A percentile compares a stretch with the other conserved stretches of the same genome.
Evolutionary conservation across 2,113 vertebrate genomes (phyloP).

Genomic region (Lethenteron camtschaticum): DNA sequence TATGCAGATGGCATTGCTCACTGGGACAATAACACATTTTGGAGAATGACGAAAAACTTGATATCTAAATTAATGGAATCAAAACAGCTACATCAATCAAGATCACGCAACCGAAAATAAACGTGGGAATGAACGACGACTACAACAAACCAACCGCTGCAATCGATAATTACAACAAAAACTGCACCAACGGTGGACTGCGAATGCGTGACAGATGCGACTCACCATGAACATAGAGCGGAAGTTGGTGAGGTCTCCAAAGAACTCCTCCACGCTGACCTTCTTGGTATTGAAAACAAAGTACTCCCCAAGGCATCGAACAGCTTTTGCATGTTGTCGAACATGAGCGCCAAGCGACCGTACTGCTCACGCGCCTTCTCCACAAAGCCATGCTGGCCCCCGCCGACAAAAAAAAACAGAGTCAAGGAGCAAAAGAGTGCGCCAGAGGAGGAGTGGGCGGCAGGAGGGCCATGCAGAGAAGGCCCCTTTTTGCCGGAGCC

Average conservation of each 20-base stretch:
- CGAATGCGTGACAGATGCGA: slow-evolving; percentile 12
- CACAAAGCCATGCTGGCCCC: slow-evolving; percentile 44
- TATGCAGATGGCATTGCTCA: no score
- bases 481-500: not conserved
- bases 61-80: no score
- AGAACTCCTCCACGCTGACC: slow-evolving; percentile 67
- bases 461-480: not conserved
- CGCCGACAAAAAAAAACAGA: slow-evolving; percentile 18
- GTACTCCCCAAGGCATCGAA: slow-evolving; percentile 49
- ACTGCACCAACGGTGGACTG: not conserved
- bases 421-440: not conserved
- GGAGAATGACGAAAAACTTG: no score
- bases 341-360: slow-evolving; percentile 45
- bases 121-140: no score
- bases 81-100: no score
- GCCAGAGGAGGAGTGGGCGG: not conserved
- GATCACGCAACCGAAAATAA: no score
- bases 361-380: slow-evolving; percentile 47
- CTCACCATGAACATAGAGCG: slow-evolving; percentile 57
- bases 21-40: no score
- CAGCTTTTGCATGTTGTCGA: slow-evolving; percentile 52
- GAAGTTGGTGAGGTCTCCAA: slow-evolving; percentile 80
- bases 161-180: not conserved
- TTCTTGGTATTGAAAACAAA: slow-evolving; percentile 73
- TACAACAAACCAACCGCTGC: no score